These are phyloP conservation scores for Littorina saxatilis DNA, from an alignment of 1,140 invertebrate genomes.

Conservation along the genomic window DNA sequence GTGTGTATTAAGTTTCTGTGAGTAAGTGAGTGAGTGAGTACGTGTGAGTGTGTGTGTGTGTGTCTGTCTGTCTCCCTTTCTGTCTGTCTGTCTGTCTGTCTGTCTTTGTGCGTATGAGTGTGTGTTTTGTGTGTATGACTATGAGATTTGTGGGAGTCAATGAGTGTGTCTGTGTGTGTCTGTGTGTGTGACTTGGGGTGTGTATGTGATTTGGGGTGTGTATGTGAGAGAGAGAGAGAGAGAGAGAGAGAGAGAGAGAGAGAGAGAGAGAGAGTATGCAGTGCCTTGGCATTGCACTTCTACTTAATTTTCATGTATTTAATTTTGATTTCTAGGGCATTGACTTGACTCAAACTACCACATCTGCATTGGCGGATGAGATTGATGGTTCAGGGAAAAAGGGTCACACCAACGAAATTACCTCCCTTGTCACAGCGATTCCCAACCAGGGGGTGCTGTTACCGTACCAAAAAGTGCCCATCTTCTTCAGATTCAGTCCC, in stretches of 20 bases:
- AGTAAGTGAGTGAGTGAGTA: too few species aligned
- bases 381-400: conserved; percentile 44
- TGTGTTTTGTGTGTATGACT: too few species aligned
- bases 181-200: too few species aligned
- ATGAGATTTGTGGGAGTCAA: too few species aligned
- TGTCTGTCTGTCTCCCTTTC: background rate
- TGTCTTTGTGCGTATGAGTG: background rate
- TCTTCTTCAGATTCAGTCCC: conserved; percentile 75
- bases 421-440: conserved; percentile 72
- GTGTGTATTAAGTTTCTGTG: too few species aligned
- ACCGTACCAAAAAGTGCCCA: conserved; percentile 74
- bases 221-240: too few species aligned
- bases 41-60: background rate
- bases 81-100: background rate
- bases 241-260: too few species aligned
- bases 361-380: conserved; percentile 54
- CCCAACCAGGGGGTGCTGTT: conserved; percentile 73
- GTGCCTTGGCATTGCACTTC: too few species aligned
- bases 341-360: conserved; percentile 70
- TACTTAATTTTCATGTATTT: background rate
- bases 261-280: too few species aligned
- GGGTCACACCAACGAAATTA: conserved; percentile 70
- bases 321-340: conserved; percentile 58
- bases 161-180: too few species aligned
- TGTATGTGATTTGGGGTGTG: too few species aligned